Base-by-base conservation (phyloP, 2,888 invertebrate genomes). In the Kuschelorhynchus macadamiae region DNA sequence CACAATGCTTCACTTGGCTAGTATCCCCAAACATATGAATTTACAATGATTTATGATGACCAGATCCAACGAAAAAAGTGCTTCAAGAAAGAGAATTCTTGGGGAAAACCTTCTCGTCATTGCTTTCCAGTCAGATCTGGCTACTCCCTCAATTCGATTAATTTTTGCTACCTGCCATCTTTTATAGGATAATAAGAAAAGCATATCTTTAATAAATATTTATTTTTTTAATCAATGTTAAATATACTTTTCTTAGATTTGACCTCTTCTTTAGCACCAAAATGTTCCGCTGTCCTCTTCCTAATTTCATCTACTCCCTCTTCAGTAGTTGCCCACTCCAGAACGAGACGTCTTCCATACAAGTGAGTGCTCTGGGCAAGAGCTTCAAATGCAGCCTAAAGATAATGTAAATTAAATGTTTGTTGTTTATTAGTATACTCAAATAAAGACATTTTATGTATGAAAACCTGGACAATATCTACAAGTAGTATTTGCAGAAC, bases 331-430 rank as follows among this genome's bases (percentile, higher is more conserved):
- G 97, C 96, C 98, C 98, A 99, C 85, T 99, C 98, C 67, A 99
- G 85, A 0, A 97, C 97, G 76, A 99, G 86, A 60, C 98, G 88
- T 73, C 98, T 88, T 0, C 98, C 98, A 83, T 96, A 98, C 84
- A 99, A 92, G 88, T 99, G 99, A 59, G 98, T 98, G 77, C 97
- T 97, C 81, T 95, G 95, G 75, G 93, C 91, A n/a, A 98, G 82
- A 0, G 95, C 92, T 71, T 96, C 93, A 83, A 97, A 97, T 0
- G 98, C 98, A 81, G 91, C 89, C 92, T 95, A 82, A 36, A 87
- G 86, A 72, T 7, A 36, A 36, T 36, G 9, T 36, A n/a, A 12
- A 36, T 11, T 3, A 25, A 25, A 12, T 36, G 2, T 36, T 8
- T 36, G 11, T 36, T 11, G 2, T 36, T 3, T 11, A 36, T 36